Conservation (phyloP, 2,888 invertebrate species). For the Drosophila helvetica region DNA sequence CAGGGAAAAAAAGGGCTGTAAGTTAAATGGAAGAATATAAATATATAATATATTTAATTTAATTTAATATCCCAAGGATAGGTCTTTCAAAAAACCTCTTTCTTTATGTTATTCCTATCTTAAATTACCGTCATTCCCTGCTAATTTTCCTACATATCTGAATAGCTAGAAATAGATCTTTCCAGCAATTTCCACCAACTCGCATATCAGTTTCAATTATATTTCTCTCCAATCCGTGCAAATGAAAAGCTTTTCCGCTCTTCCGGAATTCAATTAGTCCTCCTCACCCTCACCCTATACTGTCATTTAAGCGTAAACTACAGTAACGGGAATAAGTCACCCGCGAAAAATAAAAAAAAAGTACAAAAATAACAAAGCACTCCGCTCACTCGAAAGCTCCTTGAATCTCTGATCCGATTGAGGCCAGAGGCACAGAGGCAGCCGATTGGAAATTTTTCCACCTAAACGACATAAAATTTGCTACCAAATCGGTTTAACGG, state of each 20-base stretch:
- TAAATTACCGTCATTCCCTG: no score
- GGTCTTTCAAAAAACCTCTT: no score
- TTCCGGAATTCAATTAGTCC: conserved; percentile 16
- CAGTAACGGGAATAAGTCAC: conserved; percentile 9
- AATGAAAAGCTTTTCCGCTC: conserved; percentile 13
- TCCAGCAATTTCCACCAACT: background rate
- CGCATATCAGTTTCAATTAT: conserved; percentile 1
- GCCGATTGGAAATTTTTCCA: conserved; percentile 39
- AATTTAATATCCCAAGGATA: no score
- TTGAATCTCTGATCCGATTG: conserved; percentile 19
- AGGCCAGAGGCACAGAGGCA: conserved; percentile 5
- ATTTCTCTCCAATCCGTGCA: background rate
- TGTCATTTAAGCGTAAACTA: conserved; percentile 35
- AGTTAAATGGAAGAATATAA: background rate
- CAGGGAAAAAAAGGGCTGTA: background rate
- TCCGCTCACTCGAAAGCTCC: background rate
- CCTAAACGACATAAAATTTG: conserved; percentile 48
- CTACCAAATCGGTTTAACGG: conserved; percentile 49
- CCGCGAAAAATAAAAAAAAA: background rate
- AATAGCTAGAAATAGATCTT: background rate
- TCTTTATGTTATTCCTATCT: no score
- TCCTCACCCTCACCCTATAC: conserved; percentile 13
- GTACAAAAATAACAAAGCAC: background rate
- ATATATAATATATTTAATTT: background rate
- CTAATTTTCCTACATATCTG: no score